Evolutionary conservation across 2,113 vertebrate genomes (phyloP), one percentile per base, ranked within the genome.

Genomic region (Passerina amoena): DNA sequence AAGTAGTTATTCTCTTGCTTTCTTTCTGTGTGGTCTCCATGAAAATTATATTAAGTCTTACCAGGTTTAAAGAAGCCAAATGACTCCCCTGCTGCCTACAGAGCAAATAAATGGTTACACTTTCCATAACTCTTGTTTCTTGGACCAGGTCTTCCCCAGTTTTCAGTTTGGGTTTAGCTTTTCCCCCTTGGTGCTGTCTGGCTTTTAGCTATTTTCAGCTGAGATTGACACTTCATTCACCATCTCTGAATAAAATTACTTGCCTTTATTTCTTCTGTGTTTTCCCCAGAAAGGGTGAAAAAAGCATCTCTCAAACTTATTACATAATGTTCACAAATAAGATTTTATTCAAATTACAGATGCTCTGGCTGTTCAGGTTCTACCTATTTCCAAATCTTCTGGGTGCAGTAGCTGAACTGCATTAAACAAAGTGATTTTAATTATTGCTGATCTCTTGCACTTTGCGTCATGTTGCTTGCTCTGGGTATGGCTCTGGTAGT

Each of bases 1-100:
- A 64, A 12, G 14, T 50, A 10, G 2, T 65, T 22, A 9, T 92
- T 77, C 10, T 35, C 7, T 69, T 69, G 11, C 11, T 70, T 79
- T 16, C 24, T 24, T 71, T 42, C 9, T 10, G 4, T 18, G 5
- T 56, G 18, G 11, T 78, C 5, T 82, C 8, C 8, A 3, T 33
- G 5, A 18, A 69, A 42, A 33, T 30, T 31, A 9, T 57, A 8
- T 25, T 61, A 86, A 48, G 23, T 81, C 33, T 27, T 4, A 30
- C 19, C 14, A 47, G 47, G 27, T 53, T 53, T 53, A 30, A 53
- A 53, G 16, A 53, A 30, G 10, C 6, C 40, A 81, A 86, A 54
- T 0, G 0, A 64, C 25, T 25, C 45, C 8, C 7, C 33, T 1
- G 2, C 27, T 78, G 64, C n/a, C 27, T 17, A 30, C n/a, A 56